Evolutionary conservation across 2,797 vertebrate species (phyloP), one percentile per base, ranked within the genome.

Genomic region (Adrianichthys oophorus): DNA sequence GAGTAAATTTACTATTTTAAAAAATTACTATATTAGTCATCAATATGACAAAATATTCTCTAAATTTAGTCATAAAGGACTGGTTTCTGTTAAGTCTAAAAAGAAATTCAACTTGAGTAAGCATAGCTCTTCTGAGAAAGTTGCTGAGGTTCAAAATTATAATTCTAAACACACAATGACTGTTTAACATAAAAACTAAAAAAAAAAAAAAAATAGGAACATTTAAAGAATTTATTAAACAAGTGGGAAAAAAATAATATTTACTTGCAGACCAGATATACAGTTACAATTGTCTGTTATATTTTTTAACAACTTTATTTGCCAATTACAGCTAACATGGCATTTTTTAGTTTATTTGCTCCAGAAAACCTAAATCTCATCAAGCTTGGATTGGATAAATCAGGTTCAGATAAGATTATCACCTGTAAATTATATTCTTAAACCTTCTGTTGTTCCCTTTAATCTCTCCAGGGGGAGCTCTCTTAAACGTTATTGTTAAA

Each of bases 121-220:
- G 42, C 13, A 59, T 26, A 71, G 59, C 64, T 26, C 32, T 12
- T 26, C 24, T 57, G 59, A 52, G 48, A 72, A 80, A 70, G 56
- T 37, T 68, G 64, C 62, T 55, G 70, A 74, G 41, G 14, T 66
- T 26, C 45, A 16, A 37, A 10, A n/a, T 23, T 64, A 19, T 43
- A 56, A 71, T 70, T 56, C 5, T 7, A 48, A 52, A 62, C 47
- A 12, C 1, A 42, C 29, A 52, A 12, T 42, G 59, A 77, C 18
- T 82, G 66, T 64, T 67, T 52, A 71, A 52, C 17, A 18, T 43
- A 12, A 37, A 52, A 3, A 51, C 72, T 52, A 13, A 12, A 45
- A 45, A 18, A 45, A 45, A 19, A 46, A 46, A 16, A 0, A 40
- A 40, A 40, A 40, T 7, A 40, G 14, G 16, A 1, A 42, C 44